Conservation (phyloP, 2,797 vertebrate genomes). For the Philypnodon macrostomus region DNA sequence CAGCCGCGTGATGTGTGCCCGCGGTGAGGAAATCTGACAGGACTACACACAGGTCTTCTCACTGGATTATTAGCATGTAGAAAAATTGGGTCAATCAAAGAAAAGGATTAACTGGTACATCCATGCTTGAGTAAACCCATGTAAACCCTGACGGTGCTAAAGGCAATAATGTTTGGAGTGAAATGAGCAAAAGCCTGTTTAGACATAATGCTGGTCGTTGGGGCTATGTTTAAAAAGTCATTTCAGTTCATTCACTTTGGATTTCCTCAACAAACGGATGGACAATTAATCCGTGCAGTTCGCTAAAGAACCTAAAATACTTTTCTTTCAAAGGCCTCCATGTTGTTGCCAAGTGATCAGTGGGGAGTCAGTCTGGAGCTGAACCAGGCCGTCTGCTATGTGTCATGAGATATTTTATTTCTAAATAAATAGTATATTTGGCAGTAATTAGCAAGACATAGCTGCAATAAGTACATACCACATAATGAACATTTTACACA, state of each 20-base stretch:
- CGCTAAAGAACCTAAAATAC: slow-evolving; percentile 8
- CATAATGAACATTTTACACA: too few species aligned
- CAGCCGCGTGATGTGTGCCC: slow-evolving; percentile 43
- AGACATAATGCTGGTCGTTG: not conserved
- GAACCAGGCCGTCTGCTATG: slow-evolving; percentile 6
- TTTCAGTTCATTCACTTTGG: slow-evolving; percentile 64
- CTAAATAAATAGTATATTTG: not conserved
- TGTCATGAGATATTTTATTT: not conserved
- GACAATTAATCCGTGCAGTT: slow-evolving; percentile 72
- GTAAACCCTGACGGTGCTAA: not conserved
- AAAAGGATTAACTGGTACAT: slow-evolving; percentile 13
- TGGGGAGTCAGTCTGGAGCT: slow-evolving; percentile 5
- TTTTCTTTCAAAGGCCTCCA: not conserved
- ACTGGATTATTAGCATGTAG: slow-evolving; percentile 62
- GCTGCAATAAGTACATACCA: too few species aligned
- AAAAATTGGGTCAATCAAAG: slow-evolving; percentile 71
- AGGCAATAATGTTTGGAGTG: not conserved
- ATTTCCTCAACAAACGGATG: slow-evolving; percentile 61
- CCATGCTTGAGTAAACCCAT: not conserved
- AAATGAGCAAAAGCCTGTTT: not conserved
- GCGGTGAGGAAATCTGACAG: slow-evolving; percentile 51
- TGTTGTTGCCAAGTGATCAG: slow-evolving; percentile 27
- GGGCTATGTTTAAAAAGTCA: slow-evolving; percentile 50
- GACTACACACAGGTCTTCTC: slow-evolving; percentile 49
- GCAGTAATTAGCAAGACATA: too few species aligned